phyloP scores from a whole-genome alignment of 2,888 invertebrate genomes.

The Scaptomyza flava region DNA sequence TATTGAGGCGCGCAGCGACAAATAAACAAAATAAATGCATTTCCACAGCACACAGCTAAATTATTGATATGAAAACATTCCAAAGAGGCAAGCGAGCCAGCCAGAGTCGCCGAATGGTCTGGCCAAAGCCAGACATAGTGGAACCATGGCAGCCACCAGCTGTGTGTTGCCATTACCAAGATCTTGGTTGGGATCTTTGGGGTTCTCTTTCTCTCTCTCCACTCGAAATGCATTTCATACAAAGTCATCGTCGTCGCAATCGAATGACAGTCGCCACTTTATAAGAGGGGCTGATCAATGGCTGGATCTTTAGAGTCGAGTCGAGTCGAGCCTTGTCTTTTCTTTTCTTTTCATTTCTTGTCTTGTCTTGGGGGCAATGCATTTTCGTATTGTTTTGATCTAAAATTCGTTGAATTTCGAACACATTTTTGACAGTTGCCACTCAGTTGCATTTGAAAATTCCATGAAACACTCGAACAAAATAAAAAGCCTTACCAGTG shows the following conservation, averaged over 20 bases:
- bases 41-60: conserved; percentile 50
- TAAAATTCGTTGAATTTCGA: conserved; percentile 78
- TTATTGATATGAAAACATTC: conserved; percentile 68
- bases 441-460: conserved; percentile 71
- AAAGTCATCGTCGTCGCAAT: conserved; percentile 72
- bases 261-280: conserved; percentile 79
- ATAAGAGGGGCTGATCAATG: conserved; percentile 77
- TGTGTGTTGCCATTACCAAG: conserved; percentile 46
- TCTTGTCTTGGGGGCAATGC: conserved; percentile 70
- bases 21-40: conserved; percentile 57
- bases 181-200: conserved; percentile 32
- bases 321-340: conserved; percentile 29
- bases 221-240: conserved; percentile 75
- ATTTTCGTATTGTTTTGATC: conserved; percentile 81
- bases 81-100: conserved; percentile 31
- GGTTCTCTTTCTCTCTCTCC: conserved; percentile 35
- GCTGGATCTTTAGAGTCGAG: conserved; percentile 58
- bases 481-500: conserved; percentile 26
- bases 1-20: conserved; percentile 73
- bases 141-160: conserved; percentile 74
- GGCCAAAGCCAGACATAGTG: conserved; percentile 74
- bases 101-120: conserved; percentile 76
- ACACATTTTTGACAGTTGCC: conserved; percentile 78
- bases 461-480: conserved; percentile 57
- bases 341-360: conserved; percentile 22